A percentile compares a stretch with the other conserved stretches of the same genome.
Evolutionary conservation across 2,888 invertebrate species (phyloP).

Genomic region (Emmelina monodactyla): DNA sequence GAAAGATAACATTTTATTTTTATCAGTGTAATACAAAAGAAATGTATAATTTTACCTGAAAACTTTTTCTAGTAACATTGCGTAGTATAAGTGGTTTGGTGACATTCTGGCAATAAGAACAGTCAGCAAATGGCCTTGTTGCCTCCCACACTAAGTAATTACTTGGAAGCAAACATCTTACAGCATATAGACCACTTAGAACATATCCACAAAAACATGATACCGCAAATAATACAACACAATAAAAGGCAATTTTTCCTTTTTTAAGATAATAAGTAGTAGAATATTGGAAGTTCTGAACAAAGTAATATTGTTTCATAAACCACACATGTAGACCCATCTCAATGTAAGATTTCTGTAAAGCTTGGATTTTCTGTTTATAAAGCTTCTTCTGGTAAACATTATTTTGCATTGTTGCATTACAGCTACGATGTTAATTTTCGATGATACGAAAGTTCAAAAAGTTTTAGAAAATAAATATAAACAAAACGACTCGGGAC

Average conservation of each 20-base stretch:
- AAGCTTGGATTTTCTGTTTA: too few species aligned
- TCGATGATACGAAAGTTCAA: too few species aligned
- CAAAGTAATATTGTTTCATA: slow-evolving; percentile 30
- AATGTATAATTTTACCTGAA: neutral
- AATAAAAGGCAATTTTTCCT: neutral
- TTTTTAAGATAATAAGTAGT: neutral
- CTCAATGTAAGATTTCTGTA: slow-evolving; percentile 27
- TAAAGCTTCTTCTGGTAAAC: too few species aligned
- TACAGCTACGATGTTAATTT: too few species aligned
- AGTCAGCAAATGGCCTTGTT: slow-evolving; percentile 82
- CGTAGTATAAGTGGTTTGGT: slow-evolving; percentile 71
- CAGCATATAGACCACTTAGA: slow-evolving; percentile 50
- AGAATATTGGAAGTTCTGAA: slow-evolving; percentile 21
- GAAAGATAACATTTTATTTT: slow-evolving; percentile 7
- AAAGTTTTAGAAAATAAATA: too few species aligned
- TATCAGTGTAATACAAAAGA: slow-evolving; percentile 7
- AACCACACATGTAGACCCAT: slow-evolving; percentile 28
- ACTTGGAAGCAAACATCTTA: slow-evolving; percentile 81
- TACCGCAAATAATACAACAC: slow-evolving; percentile 22
- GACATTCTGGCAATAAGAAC: slow-evolving; percentile 77
- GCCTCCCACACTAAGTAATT: slow-evolving; percentile 90
- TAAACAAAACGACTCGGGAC: too few species aligned
- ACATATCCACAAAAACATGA: slow-evolving; percentile 27
- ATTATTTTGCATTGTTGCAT: too few species aligned
- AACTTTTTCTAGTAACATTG: slow-evolving; percentile 69